A percentile compares a stretch with the other conserved stretches of the same genome.
These are phyloP conservation scores for Petrocephalus sullivani DNA, from an alignment of 2,797 vertebrate genomes.

Conservation along the genomic window DNA sequence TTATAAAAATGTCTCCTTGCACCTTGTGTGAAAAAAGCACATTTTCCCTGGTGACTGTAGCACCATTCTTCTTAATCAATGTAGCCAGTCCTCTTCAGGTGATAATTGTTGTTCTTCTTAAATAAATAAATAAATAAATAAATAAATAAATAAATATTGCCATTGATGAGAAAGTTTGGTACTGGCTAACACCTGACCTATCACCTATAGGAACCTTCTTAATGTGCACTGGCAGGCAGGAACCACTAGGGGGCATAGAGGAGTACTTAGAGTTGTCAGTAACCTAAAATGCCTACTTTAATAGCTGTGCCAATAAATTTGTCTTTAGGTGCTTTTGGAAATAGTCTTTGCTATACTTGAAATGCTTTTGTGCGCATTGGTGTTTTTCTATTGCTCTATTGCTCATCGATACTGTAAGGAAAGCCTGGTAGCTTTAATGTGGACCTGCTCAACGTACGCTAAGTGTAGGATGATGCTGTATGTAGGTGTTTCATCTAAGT, in stretches of 20 bases:
- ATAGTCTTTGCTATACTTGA: slow-evolving; percentile 21
- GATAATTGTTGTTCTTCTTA: not conserved
- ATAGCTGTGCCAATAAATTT: slow-evolving; percentile 29
- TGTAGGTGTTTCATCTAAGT: not conserved
- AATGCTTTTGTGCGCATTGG: slow-evolving; percentile 15
- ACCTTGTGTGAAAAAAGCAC: slow-evolving; percentile 9
- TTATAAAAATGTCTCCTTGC: not conserved
- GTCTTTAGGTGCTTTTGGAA: slow-evolving; percentile 30
- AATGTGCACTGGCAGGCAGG: not conserved
- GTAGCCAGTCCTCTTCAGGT: not conserved
- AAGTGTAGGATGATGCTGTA: slow-evolving; percentile 2
- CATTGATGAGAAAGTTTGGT: not conserved
- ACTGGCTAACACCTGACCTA: not conserved
- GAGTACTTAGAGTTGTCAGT: not conserved
- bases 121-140: too few relatives aligned
- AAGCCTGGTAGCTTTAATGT: slow-evolving; percentile 22
- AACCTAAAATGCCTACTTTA: slow-evolving; percentile 25
- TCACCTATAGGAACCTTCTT: slow-evolving; percentile 2
- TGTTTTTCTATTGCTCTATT: slow-evolving; percentile 8
- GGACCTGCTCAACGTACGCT: slow-evolving; percentile 10
- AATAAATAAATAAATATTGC: not conserved
- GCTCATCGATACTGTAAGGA: slow-evolving; percentile 19
- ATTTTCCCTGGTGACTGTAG: not conserved
- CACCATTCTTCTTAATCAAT: not conserved
- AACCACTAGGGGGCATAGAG: not conserved